Evolutionary conservation across 2,888 invertebrate genomes (phyloP).

Genomic region (Leptogaster cylindrica): DNA sequence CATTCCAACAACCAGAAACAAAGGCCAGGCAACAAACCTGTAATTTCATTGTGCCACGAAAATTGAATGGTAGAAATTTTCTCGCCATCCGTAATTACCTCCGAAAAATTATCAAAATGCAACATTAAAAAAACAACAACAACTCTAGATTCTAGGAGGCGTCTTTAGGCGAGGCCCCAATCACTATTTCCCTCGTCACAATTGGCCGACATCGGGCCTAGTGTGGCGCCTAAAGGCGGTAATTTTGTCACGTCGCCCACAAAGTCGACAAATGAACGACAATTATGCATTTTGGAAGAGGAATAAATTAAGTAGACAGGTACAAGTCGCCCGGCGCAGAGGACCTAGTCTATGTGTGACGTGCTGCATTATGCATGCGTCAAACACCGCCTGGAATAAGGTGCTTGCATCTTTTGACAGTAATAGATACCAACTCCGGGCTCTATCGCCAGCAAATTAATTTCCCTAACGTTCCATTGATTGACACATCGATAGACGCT

Average conservation of each 20-base stretch:
- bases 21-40: not conserved
- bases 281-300: slow-evolving; percentile 38
- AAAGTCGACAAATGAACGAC: slow-evolving; percentile 42
- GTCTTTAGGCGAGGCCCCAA: not conserved
- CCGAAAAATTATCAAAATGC: slow-evolving; percentile 32
- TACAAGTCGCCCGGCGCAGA: slow-evolving; percentile 1
- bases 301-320: slow-evolving; percentile 40
- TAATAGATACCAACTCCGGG: slow-evolving; percentile 26
- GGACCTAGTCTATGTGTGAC: slow-evolving; percentile 14
- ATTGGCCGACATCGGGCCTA: slow-evolving; percentile 11
- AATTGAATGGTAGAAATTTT: slow-evolving; percentile 9
- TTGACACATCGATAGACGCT: slow-evolving; percentile 38
- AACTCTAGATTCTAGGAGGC: not conserved
- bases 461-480: slow-evolving; percentile 26
- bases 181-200: slow-evolving; percentile 29
- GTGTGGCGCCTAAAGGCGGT: slow-evolving; percentile 42
- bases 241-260: slow-evolving; percentile 41
- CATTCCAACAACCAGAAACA: slow-evolving; percentile 1
- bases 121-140: slow-evolving; percentile 3
- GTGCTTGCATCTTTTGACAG: slow-evolving; percentile 35
- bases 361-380: slow-evolving; percentile 34
- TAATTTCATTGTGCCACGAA: slow-evolving; percentile 10
- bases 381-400: not conserved
- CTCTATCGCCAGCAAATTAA: slow-evolving; percentile 35
- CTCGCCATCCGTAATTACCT: slow-evolving; percentile 28